Conservation (phyloP, 1,140 invertebrate genomes). For the Araneus ventricosus region DNA sequence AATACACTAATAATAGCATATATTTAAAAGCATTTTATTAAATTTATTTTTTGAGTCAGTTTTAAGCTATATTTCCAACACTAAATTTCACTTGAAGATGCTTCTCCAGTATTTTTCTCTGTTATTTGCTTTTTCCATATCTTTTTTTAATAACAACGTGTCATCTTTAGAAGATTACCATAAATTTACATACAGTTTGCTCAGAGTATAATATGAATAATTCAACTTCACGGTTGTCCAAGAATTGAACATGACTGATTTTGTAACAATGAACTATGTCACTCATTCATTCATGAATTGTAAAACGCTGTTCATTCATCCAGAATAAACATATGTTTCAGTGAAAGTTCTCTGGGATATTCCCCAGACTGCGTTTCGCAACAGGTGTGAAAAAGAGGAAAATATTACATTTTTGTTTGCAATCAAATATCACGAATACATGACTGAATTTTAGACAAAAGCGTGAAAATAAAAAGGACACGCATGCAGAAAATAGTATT, state of each 20-base stretch:
- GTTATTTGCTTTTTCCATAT: too few relatives aligned
- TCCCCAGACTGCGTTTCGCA: background rate
- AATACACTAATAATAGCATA: too few relatives aligned
- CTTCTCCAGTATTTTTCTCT: too few relatives aligned
- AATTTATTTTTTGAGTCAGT: too few relatives aligned
- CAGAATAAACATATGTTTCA: background rate
- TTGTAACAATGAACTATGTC: background rate
- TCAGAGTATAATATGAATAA: background rate
- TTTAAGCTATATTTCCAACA: too few relatives aligned
- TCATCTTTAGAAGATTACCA: too few relatives aligned
- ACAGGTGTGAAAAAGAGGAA: background rate
- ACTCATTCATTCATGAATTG: constrained; percentile 6
- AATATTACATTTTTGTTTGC: background rate
- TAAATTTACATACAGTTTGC: background rate
- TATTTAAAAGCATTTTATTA: too few relatives aligned
- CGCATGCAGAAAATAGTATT: background rate
- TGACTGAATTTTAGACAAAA: background rate
- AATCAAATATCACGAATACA: background rate
- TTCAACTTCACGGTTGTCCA: background rate
- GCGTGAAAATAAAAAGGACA: background rate
- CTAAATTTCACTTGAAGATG: too few relatives aligned
- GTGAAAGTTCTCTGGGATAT: background rate
- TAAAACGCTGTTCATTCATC: background rate
- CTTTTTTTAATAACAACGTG: too few relatives aligned
- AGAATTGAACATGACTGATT: background rate